Base-by-base conservation (phyloP, 1,140 invertebrate species). In the Drosophila erecta region DNA sequence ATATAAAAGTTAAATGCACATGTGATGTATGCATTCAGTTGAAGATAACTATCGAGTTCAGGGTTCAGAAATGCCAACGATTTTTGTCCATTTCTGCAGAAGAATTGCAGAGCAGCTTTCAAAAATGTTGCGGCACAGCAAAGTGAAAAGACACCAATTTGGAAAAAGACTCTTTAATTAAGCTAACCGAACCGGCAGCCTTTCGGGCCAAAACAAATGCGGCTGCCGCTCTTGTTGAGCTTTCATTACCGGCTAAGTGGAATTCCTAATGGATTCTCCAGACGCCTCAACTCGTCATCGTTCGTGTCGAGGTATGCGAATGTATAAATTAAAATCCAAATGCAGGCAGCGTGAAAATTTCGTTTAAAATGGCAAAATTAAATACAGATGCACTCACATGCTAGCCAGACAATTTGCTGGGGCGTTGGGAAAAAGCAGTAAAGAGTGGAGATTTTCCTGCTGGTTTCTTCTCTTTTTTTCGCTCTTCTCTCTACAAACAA, bases 281-380 rank as follows among this genome's bases (percentile, higher is more conserved):
- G 71, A 50, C 71, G 44, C 50, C 71, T 38, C 30, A 38, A 15
- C 35, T 62, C 54, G 35, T 65, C 50, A 17, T 50, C 37, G 30
- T 47, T 61, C 38, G 33, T 33, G 61, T 50, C 35, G 43, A 54
- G 69, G 37, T 62, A 40, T 70, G 43, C 59, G 60, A 69, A 69
- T 54, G 72, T 64, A 72, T 62, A 84, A 85, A 79, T 85, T 84
- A 65, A 80, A 85, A 85, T 80, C 47, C 46, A 57, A 72, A 62
- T 79, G 67, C 66, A 73, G 61, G 44, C 46, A 65, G 81, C 72
- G 61, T 74, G 69, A 86, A 78, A 73, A 85, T 85, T 85, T 73
- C 78, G 65, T 62, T 70, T 60, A 71, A 86, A 86, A 86, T 75
- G 50, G 46, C 57, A 86, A 72, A 78, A 86, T 86, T 86, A 86